Percentiles rank a stretch among this genome's conserved stretches.
These are phyloP conservation scores for Crenichthys baileyi DNA, from an alignment of 2,797 vertebrate species.

Conservation along the genomic window DNA sequence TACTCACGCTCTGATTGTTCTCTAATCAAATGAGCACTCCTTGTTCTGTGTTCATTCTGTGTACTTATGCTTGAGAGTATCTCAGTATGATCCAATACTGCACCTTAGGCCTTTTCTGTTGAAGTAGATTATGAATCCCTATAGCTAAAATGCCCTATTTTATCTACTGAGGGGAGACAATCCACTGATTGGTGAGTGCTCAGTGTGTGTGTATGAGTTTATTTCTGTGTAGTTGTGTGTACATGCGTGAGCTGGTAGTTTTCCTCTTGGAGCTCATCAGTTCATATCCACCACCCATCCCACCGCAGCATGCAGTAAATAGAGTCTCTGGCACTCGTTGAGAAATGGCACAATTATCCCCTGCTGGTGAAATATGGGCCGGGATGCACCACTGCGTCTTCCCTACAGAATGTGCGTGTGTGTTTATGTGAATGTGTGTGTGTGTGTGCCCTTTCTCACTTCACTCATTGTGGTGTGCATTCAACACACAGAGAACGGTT, in stretches of 20 bases:
- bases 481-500: slow-evolving; percentile 47
- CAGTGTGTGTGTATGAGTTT: slow-evolving; percentile 22
- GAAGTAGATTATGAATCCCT: slow-evolving; percentile 67
- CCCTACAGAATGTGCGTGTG: slow-evolving; percentile 59
- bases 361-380: slow-evolving; percentile 81
- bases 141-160: slow-evolving; percentile 71
- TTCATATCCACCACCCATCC: slow-evolving; percentile 78
- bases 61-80: slow-evolving; percentile 49
- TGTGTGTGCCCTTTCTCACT: slow-evolving; percentile 32
- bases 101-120: slow-evolving; percentile 52
- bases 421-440: slow-evolving; percentile 27
- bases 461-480: slow-evolving; percentile 47
- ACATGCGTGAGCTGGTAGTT: slow-evolving; percentile 69
- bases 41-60: slow-evolving; percentile 42
- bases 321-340: slow-evolving; percentile 79
- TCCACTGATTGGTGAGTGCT: slow-evolving; percentile 71
- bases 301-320: slow-evolving; percentile 81
- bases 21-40: slow-evolving; percentile 60
- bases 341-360: slow-evolving; percentile 84
- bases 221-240: slow-evolving; percentile 38
- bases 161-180: slow-evolving; percentile 66
- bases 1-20: slow-evolving; percentile 36
- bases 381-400: slow-evolving; percentile 77
- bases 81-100: slow-evolving; percentile 63
- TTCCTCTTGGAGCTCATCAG: slow-evolving; percentile 79